phyloP scores from a whole-genome alignment of 1,140 invertebrate species.

The Drosophila mojavensis region DNA sequence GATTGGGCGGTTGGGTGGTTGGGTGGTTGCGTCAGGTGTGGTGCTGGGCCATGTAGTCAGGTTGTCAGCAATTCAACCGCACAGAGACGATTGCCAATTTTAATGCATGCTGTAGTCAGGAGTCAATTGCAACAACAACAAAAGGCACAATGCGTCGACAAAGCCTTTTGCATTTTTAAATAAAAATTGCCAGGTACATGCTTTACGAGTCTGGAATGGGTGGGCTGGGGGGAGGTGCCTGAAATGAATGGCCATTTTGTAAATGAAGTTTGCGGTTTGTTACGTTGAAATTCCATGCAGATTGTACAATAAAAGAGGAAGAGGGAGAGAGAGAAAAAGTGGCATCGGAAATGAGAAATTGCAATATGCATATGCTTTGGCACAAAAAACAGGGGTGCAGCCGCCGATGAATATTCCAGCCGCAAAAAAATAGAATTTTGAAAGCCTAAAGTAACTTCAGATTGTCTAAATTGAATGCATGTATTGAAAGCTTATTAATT shows the following conservation, averaged over 20 bases:
- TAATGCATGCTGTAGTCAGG: slow-evolving; percentile 42
- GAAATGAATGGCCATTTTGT: slow-evolving; percentile 46
- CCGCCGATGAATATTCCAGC: neutral
- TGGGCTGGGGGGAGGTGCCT: neutral
- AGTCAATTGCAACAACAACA: slow-evolving; percentile 23
- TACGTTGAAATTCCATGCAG: slow-evolving; percentile 9
- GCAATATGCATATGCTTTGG: slow-evolving; percentile 28
- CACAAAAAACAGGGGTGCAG: neutral
- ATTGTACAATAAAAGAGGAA: neutral
- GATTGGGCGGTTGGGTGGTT: neutral
- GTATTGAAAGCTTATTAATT: slow-evolving; percentile 12
- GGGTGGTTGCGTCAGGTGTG: slow-evolving; percentile 38
- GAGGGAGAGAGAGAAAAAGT: neutral
- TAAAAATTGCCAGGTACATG: slow-evolving; percentile 32
- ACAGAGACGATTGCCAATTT: slow-evolving; percentile 50
- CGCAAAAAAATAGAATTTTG: neutral
- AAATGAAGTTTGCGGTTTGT: slow-evolving; percentile 52
- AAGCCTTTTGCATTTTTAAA: slow-evolving; percentile 55
- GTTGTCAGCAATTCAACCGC: slow-evolving; percentile 53
- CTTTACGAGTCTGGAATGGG: neutral
- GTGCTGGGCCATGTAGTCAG: slow-evolving; percentile 37
- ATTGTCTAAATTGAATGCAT: neutral
- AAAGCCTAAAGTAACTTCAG: slow-evolving; percentile 7
- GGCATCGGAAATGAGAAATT: slow-evolving; percentile 32
- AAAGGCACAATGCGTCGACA: slow-evolving; percentile 19